Evolutionary conservation across 92 coral and sea anemone species (phyloP).

Genomic region (Zoanthus sansibaricus): DNA sequence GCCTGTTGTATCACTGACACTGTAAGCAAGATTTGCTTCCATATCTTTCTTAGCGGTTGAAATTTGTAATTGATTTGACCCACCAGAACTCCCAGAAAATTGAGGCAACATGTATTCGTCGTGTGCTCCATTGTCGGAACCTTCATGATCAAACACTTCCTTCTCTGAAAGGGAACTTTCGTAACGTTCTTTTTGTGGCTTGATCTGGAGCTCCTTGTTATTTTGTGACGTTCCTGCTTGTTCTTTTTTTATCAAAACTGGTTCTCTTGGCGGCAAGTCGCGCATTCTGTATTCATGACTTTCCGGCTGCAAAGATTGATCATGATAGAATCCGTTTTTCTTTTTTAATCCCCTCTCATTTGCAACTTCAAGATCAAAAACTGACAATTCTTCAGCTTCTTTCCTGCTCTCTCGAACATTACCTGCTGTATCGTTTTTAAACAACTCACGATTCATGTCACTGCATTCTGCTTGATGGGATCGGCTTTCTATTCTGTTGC

Average conservation of each 20-base stretch:
- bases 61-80: background rate
- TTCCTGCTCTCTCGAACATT: background rate
- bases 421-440: background rate
- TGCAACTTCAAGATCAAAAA: background rate
- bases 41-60: background rate
- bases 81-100: background rate
- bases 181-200: background rate
- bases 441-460: background rate
- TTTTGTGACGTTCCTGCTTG: background rate
- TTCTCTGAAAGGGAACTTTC: background rate
- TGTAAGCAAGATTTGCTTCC: background rate
- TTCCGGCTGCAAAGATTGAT: background rate
- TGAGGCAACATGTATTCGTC: background rate
- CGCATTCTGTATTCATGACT: background rate
- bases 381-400: background rate
- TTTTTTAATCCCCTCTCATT: background rate
- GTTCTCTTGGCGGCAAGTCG: background rate
- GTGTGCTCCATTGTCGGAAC: background rate
- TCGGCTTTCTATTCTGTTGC: background rate
- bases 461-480: background rate
- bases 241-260: background rate
- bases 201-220: background rate
- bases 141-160: background rate
- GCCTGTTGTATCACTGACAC: constrained; percentile 9
- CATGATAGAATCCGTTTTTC: background rate